Evolutionary conservation across 2,113 vertebrate species (phyloP).

Genomic region (Nansenia antarctica): DNA sequence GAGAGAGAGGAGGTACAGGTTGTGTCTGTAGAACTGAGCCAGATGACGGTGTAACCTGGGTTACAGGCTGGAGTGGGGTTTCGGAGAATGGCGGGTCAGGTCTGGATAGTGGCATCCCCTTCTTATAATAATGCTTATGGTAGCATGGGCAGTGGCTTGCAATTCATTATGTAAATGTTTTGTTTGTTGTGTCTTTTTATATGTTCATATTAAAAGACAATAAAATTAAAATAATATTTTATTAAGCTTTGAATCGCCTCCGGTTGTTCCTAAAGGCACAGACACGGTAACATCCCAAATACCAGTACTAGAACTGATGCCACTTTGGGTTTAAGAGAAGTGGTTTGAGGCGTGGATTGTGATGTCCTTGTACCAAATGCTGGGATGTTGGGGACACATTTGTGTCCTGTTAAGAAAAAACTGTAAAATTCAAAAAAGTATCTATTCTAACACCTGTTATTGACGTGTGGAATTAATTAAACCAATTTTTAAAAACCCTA

Average conservation of each 20-base stretch:
- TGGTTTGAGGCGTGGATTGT: constrained; percentile 44
- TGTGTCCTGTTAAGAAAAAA: constrained; percentile 68
- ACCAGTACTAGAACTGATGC: constrained; percentile 50
- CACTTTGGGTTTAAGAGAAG: constrained; percentile 42
- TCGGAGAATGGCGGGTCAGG: constrained; percentile 43
- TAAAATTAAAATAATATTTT: constrained; percentile 84
- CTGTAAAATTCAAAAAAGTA: constrained; percentile 72
- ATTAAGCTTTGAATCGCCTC: constrained; percentile 78
- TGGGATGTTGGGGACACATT: constrained; percentile 55
- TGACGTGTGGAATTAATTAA: constrained; percentile 82
- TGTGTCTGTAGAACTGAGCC: constrained; percentile 30
- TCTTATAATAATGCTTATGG: constrained; percentile 70
- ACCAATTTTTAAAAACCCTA: constrained; percentile 72
- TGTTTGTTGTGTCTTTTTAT: constrained; percentile 75
- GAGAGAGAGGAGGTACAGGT: constrained; percentile 43
- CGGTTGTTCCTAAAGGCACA: constrained; percentile 67
- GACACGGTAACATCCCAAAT: constrained; percentile 43
- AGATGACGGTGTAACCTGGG: constrained; percentile 5
- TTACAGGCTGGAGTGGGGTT: constrained; percentile 24
- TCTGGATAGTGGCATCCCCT: constrained; percentile 62
- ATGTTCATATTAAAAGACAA: constrained; percentile 84
- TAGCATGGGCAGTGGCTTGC: constrained; percentile 78
- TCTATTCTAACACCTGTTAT: constrained; percentile 78
- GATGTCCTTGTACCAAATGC: constrained; percentile 57
- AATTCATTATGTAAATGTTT: constrained; percentile 78